Conservation (phyloP, 2,113 vertebrate species). For the Gorsachius goisagi region DNA sequence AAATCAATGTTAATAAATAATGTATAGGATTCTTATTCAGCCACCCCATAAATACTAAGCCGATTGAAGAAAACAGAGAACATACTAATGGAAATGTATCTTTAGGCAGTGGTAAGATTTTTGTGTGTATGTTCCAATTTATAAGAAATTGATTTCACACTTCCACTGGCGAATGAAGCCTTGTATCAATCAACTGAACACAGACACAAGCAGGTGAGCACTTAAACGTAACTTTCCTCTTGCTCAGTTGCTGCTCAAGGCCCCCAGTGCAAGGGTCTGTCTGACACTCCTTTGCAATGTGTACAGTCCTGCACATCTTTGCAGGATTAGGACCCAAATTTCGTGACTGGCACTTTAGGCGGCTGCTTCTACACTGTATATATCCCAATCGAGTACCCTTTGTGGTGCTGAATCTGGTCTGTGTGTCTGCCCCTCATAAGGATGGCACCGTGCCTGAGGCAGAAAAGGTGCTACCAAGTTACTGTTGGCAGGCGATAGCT, state of each 20-base stretch:
- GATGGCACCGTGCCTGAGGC: not conserved
- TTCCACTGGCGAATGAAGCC: not conserved
- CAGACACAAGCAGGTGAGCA: not conserved
- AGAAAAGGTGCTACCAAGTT: not conserved
- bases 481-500: not conserved
- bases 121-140: not conserved
- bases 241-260: not conserved
- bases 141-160: not conserved
- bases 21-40: not conserved
- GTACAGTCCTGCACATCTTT: not conserved
- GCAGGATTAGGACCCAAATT: not conserved
- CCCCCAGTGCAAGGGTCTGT: not conserved
- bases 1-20: slow-evolving; percentile 48
- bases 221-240: not conserved
- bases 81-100: not conserved
- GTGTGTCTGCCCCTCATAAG: accelerated
- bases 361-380: accelerated
- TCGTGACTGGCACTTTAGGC: accelerated
- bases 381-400: accelerated
- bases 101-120: not conserved
- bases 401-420: not conserved
- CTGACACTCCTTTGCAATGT: accelerated
- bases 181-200: not conserved
- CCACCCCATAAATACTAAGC: not conserved
- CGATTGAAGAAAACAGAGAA: slow-evolving; percentile 7